phyloP scores from a whole-genome alignment of 2,888 invertebrate species.

The Limenitis camilla region DNA sequence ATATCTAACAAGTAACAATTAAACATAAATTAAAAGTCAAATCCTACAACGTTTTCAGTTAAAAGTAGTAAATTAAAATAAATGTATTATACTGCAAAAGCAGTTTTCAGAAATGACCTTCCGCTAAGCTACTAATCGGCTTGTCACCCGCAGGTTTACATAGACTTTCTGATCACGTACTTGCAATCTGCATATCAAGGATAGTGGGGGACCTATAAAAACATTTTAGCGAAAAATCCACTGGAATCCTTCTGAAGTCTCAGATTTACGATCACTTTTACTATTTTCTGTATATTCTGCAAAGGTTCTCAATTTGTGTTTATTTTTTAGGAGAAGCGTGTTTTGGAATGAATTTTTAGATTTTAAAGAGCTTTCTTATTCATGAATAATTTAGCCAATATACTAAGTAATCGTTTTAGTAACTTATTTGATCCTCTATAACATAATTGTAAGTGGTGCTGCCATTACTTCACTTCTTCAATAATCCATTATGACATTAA shows the following conservation, averaged over 20 bases:
- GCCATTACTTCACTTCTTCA: too few species aligned
- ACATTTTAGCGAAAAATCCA: conserved; percentile 27
- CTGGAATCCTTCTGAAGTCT: not conserved
- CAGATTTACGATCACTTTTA: not conserved
- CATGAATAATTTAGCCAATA: too few species aligned
- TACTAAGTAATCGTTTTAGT: too few species aligned
- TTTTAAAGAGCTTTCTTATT: too few species aligned
- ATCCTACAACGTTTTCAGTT: too few species aligned
- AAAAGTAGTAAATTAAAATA: not conserved
- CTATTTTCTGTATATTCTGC: not conserved
- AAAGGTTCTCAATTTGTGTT: not conserved
- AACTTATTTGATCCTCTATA: too few species aligned
- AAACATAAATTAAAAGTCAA: too few species aligned
- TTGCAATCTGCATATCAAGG: conserved; percentile 62
- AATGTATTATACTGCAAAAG: conserved; percentile 17
- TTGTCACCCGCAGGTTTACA: conserved; percentile 53
- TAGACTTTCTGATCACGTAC: conserved; percentile 65
- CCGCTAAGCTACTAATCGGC: conserved; percentile 54
- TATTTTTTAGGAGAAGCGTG: not conserved
- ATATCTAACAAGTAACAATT: too few species aligned
- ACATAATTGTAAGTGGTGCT: too few species aligned
- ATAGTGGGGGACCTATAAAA: conserved; percentile 44
- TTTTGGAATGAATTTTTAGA: too few species aligned
- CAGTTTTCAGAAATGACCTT: conserved; percentile 11
- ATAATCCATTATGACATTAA: too few species aligned